A percentile compares a stretch with the other conserved stretches of the same genome.
phyloP scores from a whole-genome alignment of 2,113 vertebrate species.

The Nymphicus hollandicus region DNA sequence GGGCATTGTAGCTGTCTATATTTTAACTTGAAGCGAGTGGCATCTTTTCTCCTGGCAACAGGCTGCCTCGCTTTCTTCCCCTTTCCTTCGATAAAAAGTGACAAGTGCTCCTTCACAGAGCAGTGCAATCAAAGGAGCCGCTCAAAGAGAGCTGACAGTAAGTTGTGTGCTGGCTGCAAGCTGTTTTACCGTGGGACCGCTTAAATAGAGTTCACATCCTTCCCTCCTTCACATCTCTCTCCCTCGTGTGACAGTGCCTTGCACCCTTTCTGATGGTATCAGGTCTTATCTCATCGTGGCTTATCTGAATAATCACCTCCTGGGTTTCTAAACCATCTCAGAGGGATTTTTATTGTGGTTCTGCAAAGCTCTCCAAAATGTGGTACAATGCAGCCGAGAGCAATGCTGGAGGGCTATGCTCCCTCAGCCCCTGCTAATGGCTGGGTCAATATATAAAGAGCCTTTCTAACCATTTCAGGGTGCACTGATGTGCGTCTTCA shows the following conservation, averaged over 20 bases:
- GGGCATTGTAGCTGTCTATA: slow-evolving; percentile 17
- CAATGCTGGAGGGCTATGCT: background rate
- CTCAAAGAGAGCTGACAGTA: background rate
- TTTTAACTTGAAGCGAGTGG: slow-evolving; percentile 24
- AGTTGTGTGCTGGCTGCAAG: background rate
- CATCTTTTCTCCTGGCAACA: slow-evolving; percentile 54
- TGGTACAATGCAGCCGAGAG: background rate
- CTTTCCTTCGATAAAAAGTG: slow-evolving; percentile 27
- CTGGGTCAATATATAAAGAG: background rate
- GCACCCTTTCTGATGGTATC: background rate
- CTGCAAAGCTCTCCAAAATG: background rate
- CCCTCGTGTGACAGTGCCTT: background rate
- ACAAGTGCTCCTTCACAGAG: slow-evolving; percentile 48
- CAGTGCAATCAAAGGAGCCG: slow-evolving; percentile 8
- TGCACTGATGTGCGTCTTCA: background rate
- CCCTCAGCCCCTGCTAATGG: background rate
- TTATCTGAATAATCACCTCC: background rate
- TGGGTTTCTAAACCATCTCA: background rate
- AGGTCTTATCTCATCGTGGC: background rate
- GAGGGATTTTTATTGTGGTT: background rate
- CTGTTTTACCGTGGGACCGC: background rate
- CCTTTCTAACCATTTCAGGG: background rate
- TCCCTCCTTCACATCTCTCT: slow-evolving; percentile 13
- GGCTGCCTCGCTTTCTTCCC: slow-evolving; percentile 38
- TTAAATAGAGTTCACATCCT: slow-evolving; percentile 26